phyloP scores from a whole-genome alignment of 2,113 vertebrate species.

The Takifugu bimaculatus region DNA sequence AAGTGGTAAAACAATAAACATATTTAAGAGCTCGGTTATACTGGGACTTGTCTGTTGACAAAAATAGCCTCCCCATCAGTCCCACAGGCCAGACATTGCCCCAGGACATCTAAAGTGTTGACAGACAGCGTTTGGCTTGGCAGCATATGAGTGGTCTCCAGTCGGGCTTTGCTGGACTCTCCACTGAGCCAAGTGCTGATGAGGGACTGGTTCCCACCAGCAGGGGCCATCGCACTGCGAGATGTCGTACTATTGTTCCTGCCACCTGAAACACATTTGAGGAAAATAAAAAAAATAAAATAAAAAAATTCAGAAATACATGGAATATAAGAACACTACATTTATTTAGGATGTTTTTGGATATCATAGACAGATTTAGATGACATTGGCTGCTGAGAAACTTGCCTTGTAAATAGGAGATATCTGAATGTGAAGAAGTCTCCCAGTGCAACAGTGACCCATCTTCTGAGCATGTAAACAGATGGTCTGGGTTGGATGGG shows the following conservation, averaged over 20 bases:
- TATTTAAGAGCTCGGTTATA: conserved; percentile 37
- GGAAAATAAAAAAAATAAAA: no score
- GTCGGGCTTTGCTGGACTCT: conserved; percentile 86
- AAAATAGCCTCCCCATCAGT: conserved; percentile 94
- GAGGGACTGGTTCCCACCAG: conserved; percentile 79
- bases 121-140: conserved; percentile 89
- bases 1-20: conserved; percentile 5
- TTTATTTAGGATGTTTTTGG: no score
- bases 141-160: conserved; percentile 92
- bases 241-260: conserved; percentile 82
- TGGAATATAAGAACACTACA: no score
- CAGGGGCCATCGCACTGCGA: conserved; percentile 75
- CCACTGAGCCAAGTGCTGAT: conserved; percentile 86
- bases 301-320: no score
- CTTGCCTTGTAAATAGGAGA: conserved; percentile 87
- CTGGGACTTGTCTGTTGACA: conserved; percentile 83
- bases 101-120: conserved; percentile 91
- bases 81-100: conserved; percentile 92
- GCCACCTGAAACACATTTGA: conserved; percentile 74
- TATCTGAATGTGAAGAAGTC: conserved; percentile 80
- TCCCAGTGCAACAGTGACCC: conserved; percentile 97
- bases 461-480: conserved; percentile 97
- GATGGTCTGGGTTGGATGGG: conserved; percentile 90
- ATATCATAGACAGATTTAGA: no score
- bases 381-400: no score